Evolutionary conservation across 2,888 invertebrate species (phyloP), one percentile per base, ranked within the genome.

Genomic region (Agonopterix arenella): DNA sequence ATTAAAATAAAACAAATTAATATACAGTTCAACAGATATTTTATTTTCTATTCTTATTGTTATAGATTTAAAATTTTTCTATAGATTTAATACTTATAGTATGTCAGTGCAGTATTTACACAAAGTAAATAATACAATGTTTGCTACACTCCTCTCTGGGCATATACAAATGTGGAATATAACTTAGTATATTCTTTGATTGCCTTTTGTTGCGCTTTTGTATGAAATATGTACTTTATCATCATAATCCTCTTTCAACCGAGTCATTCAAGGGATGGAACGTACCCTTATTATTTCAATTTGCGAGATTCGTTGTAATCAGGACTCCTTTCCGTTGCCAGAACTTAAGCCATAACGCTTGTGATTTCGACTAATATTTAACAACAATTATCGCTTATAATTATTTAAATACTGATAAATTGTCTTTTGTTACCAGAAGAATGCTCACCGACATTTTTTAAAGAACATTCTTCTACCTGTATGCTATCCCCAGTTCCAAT

Each of bases 401-500:
- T 28, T 28, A 28, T 7, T 28, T 5, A 28, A 60, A 60, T 61
- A 62, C 62, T 59, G 56, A 50, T 57, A 36, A 11, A 7, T 36
- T 36, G 8, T 38, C 38, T 46, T 44, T 16, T 8, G 9, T 36
- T 7, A 40, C 16, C 67, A 81, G 89, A 86, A 89, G 86, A 79
- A 84, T 73, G 77, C 65, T 84, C 76, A 89, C 55, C 89, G 70
- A 64, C 80, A 68, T 60, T 86, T 89, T 5, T 76, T 80, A 65
- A 88, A 89, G 70, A 86, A 90, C 90, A 90, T 90, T 59, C 89
- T 90, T 80, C 90, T 85, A 50, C 77, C 88, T 66, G 90, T 90
- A 81, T 90, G 90, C 84, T 90, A 90, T 88, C 90, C 90, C 88
- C 89, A 88, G 54, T 89, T 89, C 67, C 80, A 88, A 59, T 90